Conservation (phyloP, 2,113 vertebrate species). For the Lasiurus borealis region DNA sequence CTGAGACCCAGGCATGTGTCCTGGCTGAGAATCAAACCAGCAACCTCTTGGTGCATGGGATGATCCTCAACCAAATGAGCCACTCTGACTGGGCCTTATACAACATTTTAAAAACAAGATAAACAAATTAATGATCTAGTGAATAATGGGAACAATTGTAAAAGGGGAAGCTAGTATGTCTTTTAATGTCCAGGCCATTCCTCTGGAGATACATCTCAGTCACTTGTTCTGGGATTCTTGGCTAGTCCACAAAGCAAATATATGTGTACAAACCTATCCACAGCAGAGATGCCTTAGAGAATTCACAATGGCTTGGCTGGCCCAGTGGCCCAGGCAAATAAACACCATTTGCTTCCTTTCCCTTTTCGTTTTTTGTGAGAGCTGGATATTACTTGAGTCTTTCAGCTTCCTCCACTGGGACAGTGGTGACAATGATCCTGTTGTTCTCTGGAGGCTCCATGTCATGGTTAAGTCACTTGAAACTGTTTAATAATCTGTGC, state of each 20-base stretch:
- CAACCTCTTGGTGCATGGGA: too few relatives aligned
- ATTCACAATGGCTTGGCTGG: neutral
- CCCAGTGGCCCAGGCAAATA: constrained; percentile 58
- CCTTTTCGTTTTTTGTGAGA: constrained; percentile 57
- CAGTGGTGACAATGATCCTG: constrained; percentile 58
- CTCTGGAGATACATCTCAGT: neutral
- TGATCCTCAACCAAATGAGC: too few relatives aligned
- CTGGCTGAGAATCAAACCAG: too few relatives aligned
- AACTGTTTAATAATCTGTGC: constrained; percentile 64
- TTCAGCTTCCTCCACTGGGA: constrained; percentile 43
- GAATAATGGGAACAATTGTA: neutral
- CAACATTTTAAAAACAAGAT: neutral
- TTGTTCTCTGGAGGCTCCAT: constrained; percentile 45
- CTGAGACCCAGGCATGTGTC: too few relatives aligned
- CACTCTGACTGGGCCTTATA: neutral
- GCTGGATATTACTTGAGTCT: neutral
- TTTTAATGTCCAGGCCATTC: neutral
- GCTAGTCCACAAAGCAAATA: constrained; percentile 49
- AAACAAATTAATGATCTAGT: neutral
- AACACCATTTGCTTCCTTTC: constrained; percentile 54
- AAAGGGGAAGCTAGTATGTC: neutral
- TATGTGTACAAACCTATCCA: neutral
- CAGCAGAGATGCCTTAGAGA: constrained; percentile 38
- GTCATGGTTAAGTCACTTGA: constrained; percentile 61
- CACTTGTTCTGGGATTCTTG: constrained; percentile 14